These are phyloP conservation scores for Amblyjoppa proteus DNA, from an alignment of 2,888 invertebrate species.

Conservation along the genomic window DNA sequence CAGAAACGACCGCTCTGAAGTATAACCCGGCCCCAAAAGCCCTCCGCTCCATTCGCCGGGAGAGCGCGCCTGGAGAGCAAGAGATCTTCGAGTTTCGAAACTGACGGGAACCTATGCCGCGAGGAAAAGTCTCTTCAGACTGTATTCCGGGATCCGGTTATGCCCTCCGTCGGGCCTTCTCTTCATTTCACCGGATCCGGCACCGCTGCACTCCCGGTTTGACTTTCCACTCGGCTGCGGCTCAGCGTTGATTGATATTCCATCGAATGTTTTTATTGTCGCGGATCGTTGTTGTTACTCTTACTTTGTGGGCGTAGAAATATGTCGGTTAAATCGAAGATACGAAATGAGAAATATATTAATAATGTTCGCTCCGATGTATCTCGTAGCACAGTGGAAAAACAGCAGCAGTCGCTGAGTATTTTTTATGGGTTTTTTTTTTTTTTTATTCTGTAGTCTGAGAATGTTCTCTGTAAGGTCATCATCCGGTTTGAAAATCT, in stretches of 20 bases:
- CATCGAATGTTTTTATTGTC: conserved; percentile 34
- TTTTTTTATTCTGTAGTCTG: too few relatives aligned
- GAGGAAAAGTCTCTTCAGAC: conserved; percentile 59
- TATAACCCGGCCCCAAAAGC: conserved; percentile 31
- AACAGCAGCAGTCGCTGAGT: not conserved
- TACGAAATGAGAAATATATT: not conserved
- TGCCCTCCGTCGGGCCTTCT: conserved; percentile 57
- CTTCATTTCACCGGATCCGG: conserved; percentile 29
- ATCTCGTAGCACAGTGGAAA: not conserved
- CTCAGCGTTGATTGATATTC: conserved; percentile 31
- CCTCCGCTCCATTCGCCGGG: conserved; percentile 40
- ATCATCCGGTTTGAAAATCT: too few relatives aligned
- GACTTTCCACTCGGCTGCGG: conserved; percentile 5
- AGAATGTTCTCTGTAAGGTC: not conserved
- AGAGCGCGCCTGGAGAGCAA: conserved; percentile 39
- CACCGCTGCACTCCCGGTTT: conserved; percentile 27
- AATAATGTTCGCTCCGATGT: conserved; percentile 37
- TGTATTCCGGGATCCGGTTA: conserved; percentile 45
- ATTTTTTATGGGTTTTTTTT: not conserved
- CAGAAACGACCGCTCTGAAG: conserved; percentile 38
- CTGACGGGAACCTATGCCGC: conserved; percentile 63
- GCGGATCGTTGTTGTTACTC: not conserved
- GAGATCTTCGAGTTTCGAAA: conserved; percentile 67
- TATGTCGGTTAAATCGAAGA: not conserved
- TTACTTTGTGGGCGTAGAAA: not conserved